A percentile compares a stretch with the other conserved stretches of the same genome.
Evolutionary conservation across 2,113 vertebrate genomes (phyloP).

Genomic region (Melanerpes formicivorus): DNA sequence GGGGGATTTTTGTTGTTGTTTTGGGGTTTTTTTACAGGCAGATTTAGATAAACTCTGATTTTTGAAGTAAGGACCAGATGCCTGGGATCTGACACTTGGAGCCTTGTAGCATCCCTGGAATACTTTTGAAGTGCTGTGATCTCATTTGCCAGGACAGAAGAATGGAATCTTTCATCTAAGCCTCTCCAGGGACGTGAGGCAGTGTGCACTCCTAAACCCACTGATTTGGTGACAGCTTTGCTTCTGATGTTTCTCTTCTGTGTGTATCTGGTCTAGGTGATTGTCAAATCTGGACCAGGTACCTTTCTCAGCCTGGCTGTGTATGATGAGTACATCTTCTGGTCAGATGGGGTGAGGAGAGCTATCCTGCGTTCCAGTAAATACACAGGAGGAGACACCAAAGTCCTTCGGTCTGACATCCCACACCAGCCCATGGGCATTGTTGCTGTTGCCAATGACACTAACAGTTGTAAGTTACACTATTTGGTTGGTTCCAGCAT

Average conservation of each 20-base stretch:
- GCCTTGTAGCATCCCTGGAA: neutral
- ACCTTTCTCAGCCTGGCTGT: constrained; percentile 95
- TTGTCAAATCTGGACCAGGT: constrained; percentile 92
- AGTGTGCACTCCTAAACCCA: neutral
- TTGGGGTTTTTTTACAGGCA: neutral
- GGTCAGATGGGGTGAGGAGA: constrained; percentile 94
- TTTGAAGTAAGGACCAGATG: neutral
- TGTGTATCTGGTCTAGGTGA: constrained; percentile 78
- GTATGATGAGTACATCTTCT: constrained; percentile 95
- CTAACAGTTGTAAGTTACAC: constrained; percentile 92
- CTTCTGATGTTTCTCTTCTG: neutral
- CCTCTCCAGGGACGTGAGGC: neutral
- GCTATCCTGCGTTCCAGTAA: constrained; percentile 94
- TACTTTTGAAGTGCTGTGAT: neutral
- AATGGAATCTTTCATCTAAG: neutral
- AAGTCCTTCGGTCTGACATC: constrained; percentile 93
- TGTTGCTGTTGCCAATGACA: constrained; percentile 93
- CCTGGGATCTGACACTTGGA: neutral
- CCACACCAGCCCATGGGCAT: constrained; percentile 98
- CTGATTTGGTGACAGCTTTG: neutral
- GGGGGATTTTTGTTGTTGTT: neutral
- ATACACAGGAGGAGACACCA: constrained; percentile 93
- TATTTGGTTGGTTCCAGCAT: neutral
- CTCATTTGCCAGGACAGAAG: neutral
- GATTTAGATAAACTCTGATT: neutral